These are phyloP conservation scores for Euthynnus affinis DNA, from an alignment of 2,797 vertebrate species.

Conservation along the genomic window DNA sequence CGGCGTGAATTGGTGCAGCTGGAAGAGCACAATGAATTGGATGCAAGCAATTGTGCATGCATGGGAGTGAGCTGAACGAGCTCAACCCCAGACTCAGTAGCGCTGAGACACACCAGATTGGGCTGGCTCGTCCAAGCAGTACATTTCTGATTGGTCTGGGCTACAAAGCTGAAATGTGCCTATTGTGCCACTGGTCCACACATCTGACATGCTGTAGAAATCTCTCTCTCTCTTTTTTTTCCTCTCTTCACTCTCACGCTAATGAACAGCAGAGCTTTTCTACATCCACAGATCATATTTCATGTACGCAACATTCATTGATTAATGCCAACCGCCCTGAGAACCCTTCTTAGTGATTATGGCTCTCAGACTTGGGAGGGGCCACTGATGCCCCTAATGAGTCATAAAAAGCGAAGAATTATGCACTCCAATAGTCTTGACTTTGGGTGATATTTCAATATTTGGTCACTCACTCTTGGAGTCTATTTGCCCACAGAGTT, in stretches of 20 bases:
- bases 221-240: conserved; percentile 13
- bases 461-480: conserved; percentile 69
- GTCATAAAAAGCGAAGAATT: conserved; percentile 69
- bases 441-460: conserved; percentile 77
- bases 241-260: conserved; percentile 32
- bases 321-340: conserved; percentile 66
- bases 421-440: conserved; percentile 66
- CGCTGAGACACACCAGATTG: conserved; percentile 73
- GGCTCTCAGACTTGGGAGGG: conserved; percentile 64
- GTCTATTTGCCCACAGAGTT: conserved; percentile 74
- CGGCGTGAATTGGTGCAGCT: conserved; percentile 67
- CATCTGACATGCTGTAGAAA: conserved; percentile 38
- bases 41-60: conserved; percentile 77
- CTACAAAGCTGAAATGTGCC: conserved; percentile 66
- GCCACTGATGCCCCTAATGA: conserved; percentile 67
- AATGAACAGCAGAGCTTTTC: conserved; percentile 59
- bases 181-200: conserved; percentile 65
- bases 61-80: conserved; percentile 64
- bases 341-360: conserved; percentile 69
- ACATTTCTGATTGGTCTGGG: conserved; percentile 72
- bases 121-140: conserved; percentile 66
- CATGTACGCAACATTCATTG: conserved; percentile 63
- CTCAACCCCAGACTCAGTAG: conserved; percentile 58
- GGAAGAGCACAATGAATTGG: conserved; percentile 74
- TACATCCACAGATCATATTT: conserved; percentile 66